Base-by-base conservation (phyloP, 2,888 invertebrate species). In the Phasia obesa region DNA sequence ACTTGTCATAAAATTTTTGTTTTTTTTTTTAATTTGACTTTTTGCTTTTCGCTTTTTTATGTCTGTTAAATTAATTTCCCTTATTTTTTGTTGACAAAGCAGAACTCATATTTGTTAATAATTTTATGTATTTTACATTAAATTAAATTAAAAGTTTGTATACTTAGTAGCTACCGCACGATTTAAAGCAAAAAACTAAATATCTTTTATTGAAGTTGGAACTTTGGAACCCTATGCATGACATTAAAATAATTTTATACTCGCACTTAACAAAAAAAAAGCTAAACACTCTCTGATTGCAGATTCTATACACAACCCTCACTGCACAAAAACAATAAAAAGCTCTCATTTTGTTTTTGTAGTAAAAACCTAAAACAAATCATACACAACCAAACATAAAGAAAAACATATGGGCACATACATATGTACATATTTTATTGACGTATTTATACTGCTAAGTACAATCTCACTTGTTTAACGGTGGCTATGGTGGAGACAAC, bases 221-320 rank as follows among this genome's bases (percentile, higher is more conserved):
- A 83, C 83, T 83, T 83, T 83, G 83, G 79, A 79, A 79, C 79
- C 83, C 64, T 75, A 44, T 74, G 51, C 69, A 64, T 73, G 69
- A 77, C 69, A 74, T 67, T 53, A 55, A 73, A 73, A 73, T 73
- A 67, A 44, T 44, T 59, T 59, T 44, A 53, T 64, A 67, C 76
- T 69, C 44, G 69, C 47, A 62, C 23, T 69, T 60, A 69, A 42
- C 25, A 64, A 44, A 25, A 51, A 49, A 49, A 59, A 73, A 73
- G 25, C 65, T 60, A 51, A 71, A 47, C 23, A 59, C 64, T 62
- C 62, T 70, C 70, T 19, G 55, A 51, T 35, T 70, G 59, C 71
- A 75, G 71, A 79, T 73, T 76, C 38, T 42, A 11, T 42, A 60
- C 57, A 67, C 49, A 77, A 67, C 73, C 73, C 73, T 67, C 65